Percentiles rank a stretch among this genome's conserved stretches.
These are phyloP conservation scores for Pteruthius melanotis DNA, from an alignment of 2,113 vertebrate genomes.

Conservation along the genomic window DNA sequence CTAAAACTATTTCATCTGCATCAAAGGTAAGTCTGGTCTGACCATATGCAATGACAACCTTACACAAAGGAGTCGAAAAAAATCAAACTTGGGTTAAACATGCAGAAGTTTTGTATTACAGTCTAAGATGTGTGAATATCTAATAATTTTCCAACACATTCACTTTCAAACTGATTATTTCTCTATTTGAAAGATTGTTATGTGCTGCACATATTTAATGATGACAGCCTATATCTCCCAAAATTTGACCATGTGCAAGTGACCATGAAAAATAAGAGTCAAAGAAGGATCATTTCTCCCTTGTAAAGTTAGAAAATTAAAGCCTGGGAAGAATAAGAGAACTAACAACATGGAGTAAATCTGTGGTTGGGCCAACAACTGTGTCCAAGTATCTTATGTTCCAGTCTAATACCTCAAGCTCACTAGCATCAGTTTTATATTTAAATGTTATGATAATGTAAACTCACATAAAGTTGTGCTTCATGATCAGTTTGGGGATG, in stretches of 20 bases:
- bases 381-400: not conserved
- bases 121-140: not conserved
- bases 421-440: not conserved
- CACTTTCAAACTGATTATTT: not conserved
- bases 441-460: not conserved
- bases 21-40: not conserved
- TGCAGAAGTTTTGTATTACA: not conserved
- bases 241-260: not conserved
- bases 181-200: not conserved
- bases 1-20: not conserved
- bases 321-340: not conserved
- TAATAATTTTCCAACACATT: not conserved
- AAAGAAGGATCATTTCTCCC: not conserved
- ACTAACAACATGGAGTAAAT: not conserved
- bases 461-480: not conserved
- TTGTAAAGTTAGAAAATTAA: not conserved
- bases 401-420: not conserved
- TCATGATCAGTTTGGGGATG: accelerated
- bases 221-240: not conserved
- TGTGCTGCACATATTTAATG: not conserved
- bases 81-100: not conserved
- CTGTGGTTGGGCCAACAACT: not conserved
- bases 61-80: not conserved
- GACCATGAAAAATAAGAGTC: not conserved
- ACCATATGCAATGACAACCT: not conserved